Base-by-base conservation (phyloP, 2,888 invertebrate genomes). In the Amblyjoppa proteus region DNA sequence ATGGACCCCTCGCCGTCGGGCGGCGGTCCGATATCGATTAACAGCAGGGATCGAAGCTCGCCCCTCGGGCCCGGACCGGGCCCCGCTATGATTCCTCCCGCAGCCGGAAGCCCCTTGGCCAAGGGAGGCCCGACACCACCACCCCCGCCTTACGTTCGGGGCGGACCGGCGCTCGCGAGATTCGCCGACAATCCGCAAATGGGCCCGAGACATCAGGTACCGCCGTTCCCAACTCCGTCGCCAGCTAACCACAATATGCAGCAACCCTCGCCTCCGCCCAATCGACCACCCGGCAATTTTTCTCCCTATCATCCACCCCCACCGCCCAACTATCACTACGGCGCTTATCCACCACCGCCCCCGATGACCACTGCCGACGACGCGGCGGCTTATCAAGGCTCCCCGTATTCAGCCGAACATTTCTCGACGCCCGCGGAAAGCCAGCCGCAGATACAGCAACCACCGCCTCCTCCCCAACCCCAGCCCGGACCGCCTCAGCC, bases 1-100 rank as follows among this genome's bases (percentile, higher is more conserved):
- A 92, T 95, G 93, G 95, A 95, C 87, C 95, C 95, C 0, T 95
- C 95, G 4, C 95, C 95, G 0, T 95, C 95, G 1, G 95, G 95
- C 34, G 95, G 95, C 6, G 95, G 95, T 2, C 94, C 95, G 0
- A 95, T 95, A 74, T 94, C 94, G 68, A 94, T 95, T 51, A 91
- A 92, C 66, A 93, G 88, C 73, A 88, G 94, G 5, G 93, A 92
- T 76, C 91, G 90, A 38, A 92, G 88, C 69, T 93, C 89, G 70
- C 92, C 89, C 0, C 76, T 90, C 83, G 83, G 94, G 88, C 88
- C 91, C 86, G 88, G 92, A 73, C 92, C 94, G 3, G 87, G 84
- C 1, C 91, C 94, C 5, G 90, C 93, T 2, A 92, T 94, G 88
- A 93, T 94, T 74, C 93, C 94, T 38, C 92, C 94, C n/a, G 87